Evolutionary conservation across 2,797 vertebrate genomes (phyloP).

Genomic region (Artibeus jamaicensis): DNA sequence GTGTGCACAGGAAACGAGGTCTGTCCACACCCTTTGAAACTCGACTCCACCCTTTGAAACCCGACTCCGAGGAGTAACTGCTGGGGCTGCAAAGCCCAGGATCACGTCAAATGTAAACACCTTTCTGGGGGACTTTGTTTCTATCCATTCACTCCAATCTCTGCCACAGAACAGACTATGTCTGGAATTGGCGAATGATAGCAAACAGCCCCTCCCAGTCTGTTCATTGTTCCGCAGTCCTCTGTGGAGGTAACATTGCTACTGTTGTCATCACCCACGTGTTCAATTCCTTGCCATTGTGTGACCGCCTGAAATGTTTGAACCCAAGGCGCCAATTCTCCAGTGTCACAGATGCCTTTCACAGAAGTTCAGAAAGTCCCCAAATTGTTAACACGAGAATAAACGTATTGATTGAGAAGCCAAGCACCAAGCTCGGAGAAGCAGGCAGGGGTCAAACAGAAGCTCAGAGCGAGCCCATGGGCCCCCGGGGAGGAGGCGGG

Average conservation of each 20-base stretch:
- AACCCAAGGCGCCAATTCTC: background rate
- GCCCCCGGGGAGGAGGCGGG: background rate
- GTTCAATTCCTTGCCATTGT: background rate
- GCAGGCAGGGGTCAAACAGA: background rate
- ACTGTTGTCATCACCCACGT: background rate
- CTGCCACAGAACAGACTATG: background rate
- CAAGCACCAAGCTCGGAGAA: background rate
- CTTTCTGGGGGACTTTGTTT: background rate
- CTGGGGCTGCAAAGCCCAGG: background rate
- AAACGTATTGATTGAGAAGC: background rate
- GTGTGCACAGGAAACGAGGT: background rate
- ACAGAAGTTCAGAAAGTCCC: background rate
- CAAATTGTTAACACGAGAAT: background rate
- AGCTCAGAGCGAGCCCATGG: rapidly evolving
- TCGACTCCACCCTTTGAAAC: background rate
- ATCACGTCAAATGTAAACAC: conserved; percentile 5
- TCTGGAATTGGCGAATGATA: background rate
- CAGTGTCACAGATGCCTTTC: background rate
- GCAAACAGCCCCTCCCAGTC: background rate
- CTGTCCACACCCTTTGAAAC: background rate
- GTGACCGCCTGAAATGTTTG: background rate
- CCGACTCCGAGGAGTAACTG: background rate
- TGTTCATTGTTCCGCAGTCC: background rate
- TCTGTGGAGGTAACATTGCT: background rate
- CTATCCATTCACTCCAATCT: background rate